These are phyloP conservation scores for Sarcophaga bullata DNA, from an alignment of 1,140 invertebrate species.

Conservation along the genomic window DNA sequence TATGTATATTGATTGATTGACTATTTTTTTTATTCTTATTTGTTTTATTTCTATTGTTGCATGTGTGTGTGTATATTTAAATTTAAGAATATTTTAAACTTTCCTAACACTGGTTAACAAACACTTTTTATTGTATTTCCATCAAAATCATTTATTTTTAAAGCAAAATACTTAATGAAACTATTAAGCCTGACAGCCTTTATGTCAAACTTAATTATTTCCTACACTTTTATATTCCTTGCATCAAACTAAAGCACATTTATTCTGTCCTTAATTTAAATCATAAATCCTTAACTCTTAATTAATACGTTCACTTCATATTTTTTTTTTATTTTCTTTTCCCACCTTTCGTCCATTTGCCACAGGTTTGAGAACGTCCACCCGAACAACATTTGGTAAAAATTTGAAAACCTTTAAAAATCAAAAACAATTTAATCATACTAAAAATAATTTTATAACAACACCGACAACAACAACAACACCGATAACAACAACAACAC, in stretches of 20 bases:
- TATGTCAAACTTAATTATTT: background rate
- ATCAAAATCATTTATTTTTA: too few species aligned
- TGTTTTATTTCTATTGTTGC: too few species aligned
- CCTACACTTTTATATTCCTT: background rate
- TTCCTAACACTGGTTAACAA: too few species aligned
- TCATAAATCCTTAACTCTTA: too few species aligned
- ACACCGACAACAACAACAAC: slow-evolving; percentile 39
- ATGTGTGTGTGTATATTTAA: too few species aligned
- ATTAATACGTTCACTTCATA: too few species aligned
- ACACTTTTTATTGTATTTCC: too few species aligned
- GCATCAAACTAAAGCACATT: background rate
- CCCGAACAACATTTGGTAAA: slow-evolving; percentile 58
- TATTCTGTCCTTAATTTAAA: background rate
- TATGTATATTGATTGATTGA: too few species aligned
- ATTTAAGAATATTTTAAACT: too few species aligned
- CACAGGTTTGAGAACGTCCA: slow-evolving; percentile 41
- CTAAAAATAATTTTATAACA: slow-evolving; percentile 17
- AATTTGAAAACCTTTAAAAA: slow-evolving; percentile 53
- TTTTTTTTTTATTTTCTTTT: background rate
- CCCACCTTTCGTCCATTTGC: background rate
- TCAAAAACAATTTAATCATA: slow-evolving; percentile 22
- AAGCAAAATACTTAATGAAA: too few species aligned
- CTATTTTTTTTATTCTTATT: too few species aligned
- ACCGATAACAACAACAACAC: slow-evolving; percentile 43
- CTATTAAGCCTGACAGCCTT: background rate